These are phyloP conservation scores for Nasua narica DNA, from an alignment of 2,797 vertebrate genomes.

Conservation along the genomic window DNA sequence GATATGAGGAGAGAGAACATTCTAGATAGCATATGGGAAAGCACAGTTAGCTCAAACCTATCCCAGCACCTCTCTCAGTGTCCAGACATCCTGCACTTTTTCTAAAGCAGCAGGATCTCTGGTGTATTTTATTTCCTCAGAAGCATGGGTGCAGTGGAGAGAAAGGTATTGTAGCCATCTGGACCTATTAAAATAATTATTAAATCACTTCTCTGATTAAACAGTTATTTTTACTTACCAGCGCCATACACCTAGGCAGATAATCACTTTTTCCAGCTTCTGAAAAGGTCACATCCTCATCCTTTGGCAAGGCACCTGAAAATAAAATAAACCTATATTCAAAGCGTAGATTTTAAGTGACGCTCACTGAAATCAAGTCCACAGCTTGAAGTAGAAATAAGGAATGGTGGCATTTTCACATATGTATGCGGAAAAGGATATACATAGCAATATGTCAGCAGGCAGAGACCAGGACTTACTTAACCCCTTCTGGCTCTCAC, in stretches of 20 bases:
- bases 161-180: neutral
- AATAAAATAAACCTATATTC: constrained; percentile 34
- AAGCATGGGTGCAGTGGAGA: neutral
- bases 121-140: neutral
- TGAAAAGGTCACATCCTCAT: constrained; percentile 37
- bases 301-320: constrained; percentile 16
- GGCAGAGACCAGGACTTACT: neutral
- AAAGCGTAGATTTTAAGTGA: constrained; percentile 22
- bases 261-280: constrained; percentile 7
- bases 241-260: neutral
- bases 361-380: neutral
- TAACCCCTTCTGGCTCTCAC: neutral
- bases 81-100: neutral
- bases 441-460: neutral
- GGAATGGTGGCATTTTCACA: neutral
- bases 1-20: neutral
- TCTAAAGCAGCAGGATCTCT: neutral
- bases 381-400: constrained; percentile 31
- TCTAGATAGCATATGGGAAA: constrained; percentile 6
- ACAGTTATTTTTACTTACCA: constrained; percentile 52
- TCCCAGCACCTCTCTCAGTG: neutral
- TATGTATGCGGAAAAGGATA: neutral
- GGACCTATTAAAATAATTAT: constrained; percentile 54
- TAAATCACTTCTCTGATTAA: constrained; percentile 46
- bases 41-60: neutral